Percentiles rank a stretch among this genome's conserved stretches.
phyloP scores from a whole-genome alignment of 2,888 invertebrate species.

The Sisyra nigra region DNA sequence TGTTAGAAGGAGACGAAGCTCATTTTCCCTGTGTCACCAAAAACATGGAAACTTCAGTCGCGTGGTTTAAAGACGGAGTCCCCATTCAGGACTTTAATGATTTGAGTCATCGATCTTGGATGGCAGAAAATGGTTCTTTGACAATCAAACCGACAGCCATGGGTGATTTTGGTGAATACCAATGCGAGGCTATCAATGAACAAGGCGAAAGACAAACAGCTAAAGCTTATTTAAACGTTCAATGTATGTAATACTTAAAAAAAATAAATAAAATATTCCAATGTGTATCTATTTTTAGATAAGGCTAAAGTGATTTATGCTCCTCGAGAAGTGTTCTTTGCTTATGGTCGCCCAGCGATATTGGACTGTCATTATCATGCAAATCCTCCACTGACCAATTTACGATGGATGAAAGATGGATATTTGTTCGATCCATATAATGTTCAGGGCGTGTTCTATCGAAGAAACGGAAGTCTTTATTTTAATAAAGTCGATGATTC shows the following conservation, averaged over 20 bases:
- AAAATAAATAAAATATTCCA: conserved; percentile 1
- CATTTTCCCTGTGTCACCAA: conserved; percentile 71
- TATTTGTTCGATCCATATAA: conserved; percentile 81
- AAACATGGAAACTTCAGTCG: conserved; percentile 40
- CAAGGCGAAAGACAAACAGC: conserved; percentile 61
- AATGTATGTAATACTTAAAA: conserved; percentile 41
- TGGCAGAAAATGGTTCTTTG: conserved; percentile 63
- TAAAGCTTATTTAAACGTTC: conserved; percentile 76
- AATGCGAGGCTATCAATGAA: conserved; percentile 64
- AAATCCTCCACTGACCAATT: conserved; percentile 76
- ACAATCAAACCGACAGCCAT: conserved; percentile 61
- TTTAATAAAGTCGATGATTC: conserved; percentile 58
- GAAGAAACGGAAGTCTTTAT: conserved; percentile 5
- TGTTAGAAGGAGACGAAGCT: conserved; percentile 68
- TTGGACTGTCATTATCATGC: conserved; percentile 85
- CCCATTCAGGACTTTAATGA: conserved; percentile 43
- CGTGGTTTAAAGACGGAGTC: conserved; percentile 52
- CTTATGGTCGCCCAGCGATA: conserved; percentile 65
- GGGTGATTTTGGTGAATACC: conserved; percentile 75
- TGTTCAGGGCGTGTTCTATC: conserved; percentile 33
- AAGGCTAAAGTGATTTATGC: conserved; percentile 83
- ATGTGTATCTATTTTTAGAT: conserved; percentile 37
- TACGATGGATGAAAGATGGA: conserved; percentile 89
- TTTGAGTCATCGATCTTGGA: conserved; percentile 40
- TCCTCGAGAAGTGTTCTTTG: conserved; percentile 68